Base-by-base conservation (phyloP, 2,888 invertebrate species). In the Graphium colonna region DNA sequence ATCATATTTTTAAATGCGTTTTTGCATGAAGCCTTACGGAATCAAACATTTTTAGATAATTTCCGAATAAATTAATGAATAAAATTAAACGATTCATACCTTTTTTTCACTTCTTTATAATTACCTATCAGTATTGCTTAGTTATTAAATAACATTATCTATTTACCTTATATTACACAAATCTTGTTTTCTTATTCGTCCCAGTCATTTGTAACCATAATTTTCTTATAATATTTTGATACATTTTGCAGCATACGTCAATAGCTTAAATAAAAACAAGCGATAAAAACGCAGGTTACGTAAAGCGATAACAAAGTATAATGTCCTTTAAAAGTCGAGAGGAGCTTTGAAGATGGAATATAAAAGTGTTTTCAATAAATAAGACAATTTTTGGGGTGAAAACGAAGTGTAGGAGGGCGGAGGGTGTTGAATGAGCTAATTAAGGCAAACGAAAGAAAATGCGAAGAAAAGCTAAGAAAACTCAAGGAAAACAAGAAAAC, bases 391-490 rank as follows among this genome's bases (percentile, higher is more conserved):
- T 36, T 79, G 72, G 76, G 75, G 74, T 67, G 61, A 57, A 63
- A 59, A 56, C 52, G 56, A 56, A 58, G 59, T 59, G 57, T 59
- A 57, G 65, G 63, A 59, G 67, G 65, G 60, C 61, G 59, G 63
- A 67, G 67, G 67, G 70, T 66, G 70, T 74, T 88, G 88, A 89
- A 89, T 89, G 86, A 86, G 86, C 87, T 89, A 89, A 89, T 89
- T 89, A 89, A 82, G 88, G 74, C 75, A 76, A 80, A 81, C 83
- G 83, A 86, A 89, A 88, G 87, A 87, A 88, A 87, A 81, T 78
- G 82, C 76, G 74, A 80, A 87, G 88, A 86, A 87, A 87, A 85
- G 86, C 78, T 67, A 74, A 80, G 87, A 88, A 88, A 88, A 87
- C 82, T 88, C 76, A 62, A 71, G 72, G 82, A 88, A 88, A 88